Conservation (phyloP, 1,140 invertebrate species). For the Drosophila jambulina region DNA sequence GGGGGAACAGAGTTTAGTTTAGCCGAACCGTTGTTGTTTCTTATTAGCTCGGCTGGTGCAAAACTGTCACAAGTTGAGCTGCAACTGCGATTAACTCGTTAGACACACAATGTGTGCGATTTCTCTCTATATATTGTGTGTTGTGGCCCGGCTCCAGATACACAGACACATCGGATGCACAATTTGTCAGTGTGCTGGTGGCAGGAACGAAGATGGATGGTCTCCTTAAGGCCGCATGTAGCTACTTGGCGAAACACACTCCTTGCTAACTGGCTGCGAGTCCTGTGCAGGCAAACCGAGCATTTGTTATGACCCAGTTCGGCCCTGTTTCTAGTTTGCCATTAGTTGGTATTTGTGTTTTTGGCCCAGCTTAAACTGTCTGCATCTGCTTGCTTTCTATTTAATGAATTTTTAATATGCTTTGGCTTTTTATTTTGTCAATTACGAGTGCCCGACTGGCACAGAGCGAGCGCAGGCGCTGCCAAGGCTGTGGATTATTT, state of each 20-base stretch:
- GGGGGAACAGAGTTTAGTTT: conserved; percentile 12
- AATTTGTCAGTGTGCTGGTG: conserved; percentile 47
- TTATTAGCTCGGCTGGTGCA: conserved; percentile 63
- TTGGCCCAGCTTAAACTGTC: conserved; percentile 28
- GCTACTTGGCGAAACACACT: conserved; percentile 56
- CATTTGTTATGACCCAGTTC: conserved; percentile 64
- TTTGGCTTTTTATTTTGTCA: conserved; percentile 56
- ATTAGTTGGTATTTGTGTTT: conserved; percentile 19
- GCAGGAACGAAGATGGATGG: conserved; percentile 75
- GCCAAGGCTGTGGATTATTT: conserved; percentile 46
- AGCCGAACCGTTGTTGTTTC: conserved; percentile 37
- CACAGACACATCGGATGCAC: conserved; percentile 22
- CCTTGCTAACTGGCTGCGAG: conserved; percentile 14
- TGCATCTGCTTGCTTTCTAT: conserved; percentile 56
- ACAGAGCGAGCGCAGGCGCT: conserved; percentile 40
- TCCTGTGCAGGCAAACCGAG: conserved; percentile 36
- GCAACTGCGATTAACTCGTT: conserved; percentile 73
- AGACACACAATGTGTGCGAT: conserved; percentile 52
- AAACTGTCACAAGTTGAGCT: conserved; percentile 69
- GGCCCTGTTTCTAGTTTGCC: conserved; percentile 40
- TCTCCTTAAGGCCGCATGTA: conserved; percentile 52
- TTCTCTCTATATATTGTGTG: conserved; percentile 35
- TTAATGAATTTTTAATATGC: conserved; percentile 81
- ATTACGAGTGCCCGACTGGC: conserved; percentile 46
- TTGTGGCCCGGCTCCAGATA: conserved; percentile 35